Percentiles rank a stretch among this genome's conserved stretches.
Evolutionary conservation across 2,888 invertebrate species (phyloP).

Genomic region (Clunio marinus): DNA sequence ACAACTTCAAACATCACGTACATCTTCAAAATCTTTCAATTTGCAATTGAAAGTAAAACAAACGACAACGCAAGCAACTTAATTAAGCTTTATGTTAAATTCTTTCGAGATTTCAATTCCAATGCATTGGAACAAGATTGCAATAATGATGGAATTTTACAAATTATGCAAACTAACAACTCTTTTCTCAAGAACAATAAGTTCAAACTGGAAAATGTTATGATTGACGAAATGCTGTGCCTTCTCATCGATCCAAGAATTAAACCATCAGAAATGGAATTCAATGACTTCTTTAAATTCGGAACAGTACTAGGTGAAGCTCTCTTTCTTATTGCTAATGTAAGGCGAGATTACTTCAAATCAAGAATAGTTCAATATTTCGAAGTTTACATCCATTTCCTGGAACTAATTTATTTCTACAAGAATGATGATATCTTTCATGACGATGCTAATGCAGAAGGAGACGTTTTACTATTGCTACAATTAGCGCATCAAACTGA

Average conservation of each 20-base stretch:
- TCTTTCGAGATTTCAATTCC: not conserved
- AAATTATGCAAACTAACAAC: not conserved
- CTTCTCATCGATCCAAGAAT: conserved; percentile 6
- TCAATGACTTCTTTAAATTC: conserved; percentile 27
- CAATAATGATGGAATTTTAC: not conserved
- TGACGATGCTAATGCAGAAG: too few relatives aligned
- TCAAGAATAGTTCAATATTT: conserved; percentile 29
- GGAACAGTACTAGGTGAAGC: conserved; percentile 15
- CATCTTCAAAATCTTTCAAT: conserved; percentile 27
- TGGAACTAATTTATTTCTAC: conserved; percentile 29
- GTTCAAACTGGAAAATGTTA: not conserved
- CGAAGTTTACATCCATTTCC: conserved; percentile 6
- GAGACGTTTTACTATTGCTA: not conserved
- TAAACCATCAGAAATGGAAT: not conserved
- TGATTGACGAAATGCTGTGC: conserved; percentile 20
- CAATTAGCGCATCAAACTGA: conserved; percentile 5
- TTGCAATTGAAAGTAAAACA: not conserved
- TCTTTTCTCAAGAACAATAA: conserved; percentile 8
- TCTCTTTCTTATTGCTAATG: conserved; percentile 12
- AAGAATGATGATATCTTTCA: conserved; percentile 15
- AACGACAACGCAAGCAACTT: not conserved
- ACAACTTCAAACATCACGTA: not conserved
- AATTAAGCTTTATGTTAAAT: not conserved
- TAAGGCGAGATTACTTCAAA: conserved; percentile 21
- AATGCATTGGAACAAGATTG: not conserved